phyloP scores from a whole-genome alignment of 2,888 invertebrate genomes.

The Rhagium mordax region DNA sequence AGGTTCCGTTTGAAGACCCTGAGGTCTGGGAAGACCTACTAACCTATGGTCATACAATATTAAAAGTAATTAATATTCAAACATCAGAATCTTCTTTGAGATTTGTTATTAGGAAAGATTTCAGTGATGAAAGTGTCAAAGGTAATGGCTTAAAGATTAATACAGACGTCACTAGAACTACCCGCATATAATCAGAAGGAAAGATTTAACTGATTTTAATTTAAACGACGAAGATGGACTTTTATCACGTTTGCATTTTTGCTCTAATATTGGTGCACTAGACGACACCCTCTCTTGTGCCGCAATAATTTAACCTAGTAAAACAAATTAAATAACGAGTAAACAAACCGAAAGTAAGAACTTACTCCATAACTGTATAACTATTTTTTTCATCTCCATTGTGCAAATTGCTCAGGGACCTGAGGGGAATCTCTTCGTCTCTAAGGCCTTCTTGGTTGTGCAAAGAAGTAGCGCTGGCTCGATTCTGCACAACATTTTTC shows the following conservation, averaged over 20 bases:
- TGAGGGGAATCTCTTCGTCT: conserved; percentile 84
- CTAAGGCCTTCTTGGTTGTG: conserved; percentile 65
- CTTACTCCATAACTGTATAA: conserved; percentile 83
- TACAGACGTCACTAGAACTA: no score
- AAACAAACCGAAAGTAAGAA: conserved; percentile 55
- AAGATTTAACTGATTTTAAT: neutral
- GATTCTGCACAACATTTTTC: conserved; percentile 67
- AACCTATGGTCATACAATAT: no score
- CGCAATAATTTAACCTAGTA: neutral
- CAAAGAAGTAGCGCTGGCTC: conserved; percentile 64
- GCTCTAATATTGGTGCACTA: neutral
- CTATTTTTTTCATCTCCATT: conserved; percentile 79
- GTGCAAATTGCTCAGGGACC: conserved; percentile 78
- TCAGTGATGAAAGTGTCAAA: no score
- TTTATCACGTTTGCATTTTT: neutral
- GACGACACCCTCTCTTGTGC: neutral
- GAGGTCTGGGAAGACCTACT: no score
- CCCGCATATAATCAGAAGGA: no score
- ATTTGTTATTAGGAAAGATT: no score
- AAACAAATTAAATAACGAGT: neutral
- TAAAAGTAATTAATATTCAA: no score
- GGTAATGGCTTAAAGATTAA: no score
- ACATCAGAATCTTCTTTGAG: no score
- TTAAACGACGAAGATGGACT: neutral
- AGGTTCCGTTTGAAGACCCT: no score